phyloP scores from a whole-genome alignment of 2,797 vertebrate genomes.

The Euthynnus affinis region DNA sequence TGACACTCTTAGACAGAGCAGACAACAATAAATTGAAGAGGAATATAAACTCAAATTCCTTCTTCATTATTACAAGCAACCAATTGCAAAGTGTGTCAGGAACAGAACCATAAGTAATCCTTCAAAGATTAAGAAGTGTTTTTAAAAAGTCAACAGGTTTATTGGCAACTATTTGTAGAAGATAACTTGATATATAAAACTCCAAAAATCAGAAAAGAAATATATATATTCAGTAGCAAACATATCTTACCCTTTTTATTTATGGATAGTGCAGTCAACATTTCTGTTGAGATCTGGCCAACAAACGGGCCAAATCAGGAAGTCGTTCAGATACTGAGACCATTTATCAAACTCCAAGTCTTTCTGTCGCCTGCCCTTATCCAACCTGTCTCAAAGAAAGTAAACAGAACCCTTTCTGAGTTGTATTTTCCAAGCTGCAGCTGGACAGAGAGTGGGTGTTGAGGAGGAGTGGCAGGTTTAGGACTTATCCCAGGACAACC shows the following conservation, averaged over 20 bases:
- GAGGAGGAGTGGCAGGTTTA: conserved; percentile 31
- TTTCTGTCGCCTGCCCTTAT: conserved; percentile 28
- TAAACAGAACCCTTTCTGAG: conserved; percentile 36
- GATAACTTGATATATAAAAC: background rate
- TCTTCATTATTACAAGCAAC: background rate
- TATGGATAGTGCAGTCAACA: background rate
- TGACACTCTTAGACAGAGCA: background rate
- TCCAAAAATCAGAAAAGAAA: background rate
- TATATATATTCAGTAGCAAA: too few species aligned
- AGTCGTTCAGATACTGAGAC: conserved; percentile 18
- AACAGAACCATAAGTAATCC: conserved; percentile 2
- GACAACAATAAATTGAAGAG: background rate
- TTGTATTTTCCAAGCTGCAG: conserved; percentile 45
- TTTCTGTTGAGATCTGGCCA: conserved; percentile 1
- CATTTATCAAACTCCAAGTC: conserved; percentile 34
- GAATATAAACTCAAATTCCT: background rate
- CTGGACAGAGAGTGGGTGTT: conserved; percentile 12
- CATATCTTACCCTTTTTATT: background rate
- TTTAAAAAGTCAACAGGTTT: background rate
- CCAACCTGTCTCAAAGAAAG: conserved; percentile 44
- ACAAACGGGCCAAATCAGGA: conserved; percentile 30
- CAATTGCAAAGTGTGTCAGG: background rate
- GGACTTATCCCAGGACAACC: conserved; percentile 32
- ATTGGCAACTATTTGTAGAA: background rate
- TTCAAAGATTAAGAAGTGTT: background rate